phyloP scores from a whole-genome alignment of 2,888 invertebrate genomes.

The Cephalotes varians region DNA sequence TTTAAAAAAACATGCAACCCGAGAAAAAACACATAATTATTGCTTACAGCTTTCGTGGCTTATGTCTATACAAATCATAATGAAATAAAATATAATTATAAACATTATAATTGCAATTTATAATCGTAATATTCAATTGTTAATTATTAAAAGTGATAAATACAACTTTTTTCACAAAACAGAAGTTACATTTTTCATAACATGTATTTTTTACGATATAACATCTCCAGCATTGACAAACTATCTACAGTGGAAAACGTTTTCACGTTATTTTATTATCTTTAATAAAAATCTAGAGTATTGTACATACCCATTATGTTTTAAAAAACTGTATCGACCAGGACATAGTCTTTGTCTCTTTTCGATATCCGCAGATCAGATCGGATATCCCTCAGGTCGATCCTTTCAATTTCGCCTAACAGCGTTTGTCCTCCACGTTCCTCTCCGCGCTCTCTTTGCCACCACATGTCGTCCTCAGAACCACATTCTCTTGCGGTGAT shows the following conservation, averaged over 20 bases:
- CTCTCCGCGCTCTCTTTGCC: background rate
- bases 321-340: background rate
- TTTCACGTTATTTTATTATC: background rate
- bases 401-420: slow-evolving; percentile 68
- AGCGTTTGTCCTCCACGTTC: slow-evolving; percentile 43
- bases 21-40: background rate
- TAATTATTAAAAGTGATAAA: background rate
- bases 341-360: background rate
- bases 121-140: background rate
- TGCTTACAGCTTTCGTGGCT: background rate
- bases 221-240: background rate
- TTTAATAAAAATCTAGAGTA: background rate
- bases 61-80: background rate
- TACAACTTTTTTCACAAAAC: background rate
- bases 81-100: background rate
- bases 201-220: background rate
- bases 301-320: background rate
- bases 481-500: slow-evolving; percentile 74
- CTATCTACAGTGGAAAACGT: background rate
- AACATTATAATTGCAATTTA: background rate
- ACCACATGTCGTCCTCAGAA: slow-evolving; percentile 63
- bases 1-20: background rate
- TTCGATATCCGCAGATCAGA: slow-evolving; percentile 16
- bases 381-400: slow-evolving; percentile 54
- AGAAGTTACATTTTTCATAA: background rate